A percentile compares a stretch with the other conserved stretches of the same genome.
Evolutionary conservation across 2,797 vertebrate genomes (phyloP).

Genomic region (Oreortyx pictus): DNA sequence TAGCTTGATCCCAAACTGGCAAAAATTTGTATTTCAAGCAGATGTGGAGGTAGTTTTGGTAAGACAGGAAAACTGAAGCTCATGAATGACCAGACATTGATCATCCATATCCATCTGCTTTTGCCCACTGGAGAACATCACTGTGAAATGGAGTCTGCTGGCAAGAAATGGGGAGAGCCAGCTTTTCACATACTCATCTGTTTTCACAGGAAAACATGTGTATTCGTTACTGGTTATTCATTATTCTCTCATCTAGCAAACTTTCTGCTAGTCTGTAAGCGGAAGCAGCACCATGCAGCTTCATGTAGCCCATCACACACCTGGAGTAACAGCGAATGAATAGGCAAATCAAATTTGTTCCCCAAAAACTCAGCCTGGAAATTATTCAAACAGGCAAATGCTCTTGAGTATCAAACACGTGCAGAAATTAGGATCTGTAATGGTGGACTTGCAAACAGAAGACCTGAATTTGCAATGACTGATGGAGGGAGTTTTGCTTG

Average conservation of each 20-base stretch:
- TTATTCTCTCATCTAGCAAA: conserved; percentile 52
- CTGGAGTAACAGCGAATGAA: conserved; percentile 4
- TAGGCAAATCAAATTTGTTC: conserved; percentile 6
- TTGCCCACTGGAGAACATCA: background rate
- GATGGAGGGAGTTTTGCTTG: background rate
- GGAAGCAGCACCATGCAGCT: conserved; percentile 12
- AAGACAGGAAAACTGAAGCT: background rate
- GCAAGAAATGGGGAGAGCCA: background rate
- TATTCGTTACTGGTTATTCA: conserved; percentile 55
- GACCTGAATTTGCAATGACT: background rate
- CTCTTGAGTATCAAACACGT: conserved; percentile 34
- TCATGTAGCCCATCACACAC: background rate
- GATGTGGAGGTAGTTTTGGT: fast-evolving
- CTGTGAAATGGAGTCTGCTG: background rate
- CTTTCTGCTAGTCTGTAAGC: background rate
- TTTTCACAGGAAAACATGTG: conserved; percentile 21
- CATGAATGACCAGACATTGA: background rate
- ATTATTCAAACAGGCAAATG: background rate
- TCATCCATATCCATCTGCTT: background rate
- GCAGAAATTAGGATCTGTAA: conserved; percentile 9
- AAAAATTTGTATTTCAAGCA: fast-evolving
- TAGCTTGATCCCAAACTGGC: background rate
- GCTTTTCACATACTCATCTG: conserved; percentile 39
- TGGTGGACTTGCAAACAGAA: background rate
- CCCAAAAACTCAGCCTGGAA: conserved; percentile 24